phyloP scores from a whole-genome alignment of 2,797 vertebrate species.

The Acropternis orthonyx region DNA sequence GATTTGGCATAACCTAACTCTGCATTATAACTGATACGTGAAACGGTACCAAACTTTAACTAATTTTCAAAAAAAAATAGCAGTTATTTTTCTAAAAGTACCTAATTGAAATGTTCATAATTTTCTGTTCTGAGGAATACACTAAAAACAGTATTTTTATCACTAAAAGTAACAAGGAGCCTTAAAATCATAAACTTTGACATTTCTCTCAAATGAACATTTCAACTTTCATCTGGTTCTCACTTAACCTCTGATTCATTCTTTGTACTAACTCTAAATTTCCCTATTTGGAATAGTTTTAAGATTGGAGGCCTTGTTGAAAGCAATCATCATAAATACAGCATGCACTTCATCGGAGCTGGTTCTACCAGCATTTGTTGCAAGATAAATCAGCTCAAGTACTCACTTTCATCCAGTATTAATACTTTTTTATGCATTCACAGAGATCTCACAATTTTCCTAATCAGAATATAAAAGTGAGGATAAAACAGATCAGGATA shows the following conservation, averaged over 20 bases:
- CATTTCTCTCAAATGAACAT: not conserved
- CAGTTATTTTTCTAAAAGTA: not conserved
- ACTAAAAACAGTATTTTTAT: not conserved
- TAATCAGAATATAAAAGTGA: not conserved
- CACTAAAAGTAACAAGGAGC: not conserved
- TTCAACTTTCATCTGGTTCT: not conserved
- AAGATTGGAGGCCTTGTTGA: not conserved
- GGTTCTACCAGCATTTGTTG: not conserved
- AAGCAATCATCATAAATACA: constrained; percentile 7
- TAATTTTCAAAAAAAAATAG: not conserved
- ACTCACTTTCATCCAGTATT: not conserved
- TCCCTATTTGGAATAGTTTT: constrained; percentile 37
- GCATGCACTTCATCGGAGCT: not conserved
- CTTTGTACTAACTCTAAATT: not conserved
- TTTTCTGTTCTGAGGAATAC: not conserved
- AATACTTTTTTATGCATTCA: not conserved
- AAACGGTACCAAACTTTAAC: not conserved
- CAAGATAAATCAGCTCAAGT: not conserved
- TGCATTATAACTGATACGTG: not conserved
- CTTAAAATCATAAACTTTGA: not conserved
- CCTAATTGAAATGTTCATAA: not conserved
- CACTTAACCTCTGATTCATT: constrained; percentile 4
- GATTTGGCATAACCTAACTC: not conserved
- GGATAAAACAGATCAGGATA: not conserved
- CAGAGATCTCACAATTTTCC: not conserved